Evolutionary conservation across 2,797 vertebrate species (phyloP).

Genomic region (Danionella dracula): DNA sequence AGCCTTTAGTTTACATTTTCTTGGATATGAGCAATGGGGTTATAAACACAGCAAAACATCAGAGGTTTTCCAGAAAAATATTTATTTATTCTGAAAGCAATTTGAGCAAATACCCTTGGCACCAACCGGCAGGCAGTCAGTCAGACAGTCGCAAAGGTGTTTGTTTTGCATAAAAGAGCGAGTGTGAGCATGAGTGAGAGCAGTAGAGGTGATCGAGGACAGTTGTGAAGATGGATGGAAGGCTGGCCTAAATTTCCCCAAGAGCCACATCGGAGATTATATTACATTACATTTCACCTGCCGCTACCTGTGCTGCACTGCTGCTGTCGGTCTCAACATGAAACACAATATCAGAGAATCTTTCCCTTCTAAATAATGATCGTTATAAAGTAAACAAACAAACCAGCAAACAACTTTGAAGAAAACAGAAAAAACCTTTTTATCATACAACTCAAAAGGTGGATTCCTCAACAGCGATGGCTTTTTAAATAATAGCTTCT

Average conservation of each 20-base stretch:
- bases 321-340: constrained; percentile 4
- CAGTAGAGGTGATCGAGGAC: constrained; percentile 48
- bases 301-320: neutral
- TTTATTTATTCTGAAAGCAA: constrained; percentile 60
- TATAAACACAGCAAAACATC: constrained; percentile 52
- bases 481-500: too few species aligned
- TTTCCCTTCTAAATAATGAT: neutral
- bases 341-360: constrained; percentile 10
- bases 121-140: constrained; percentile 18
- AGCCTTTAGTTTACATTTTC: constrained; percentile 20
- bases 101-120: constrained; percentile 65
- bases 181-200: constrained; percentile 26
- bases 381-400: neutral
- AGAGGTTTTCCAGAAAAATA: constrained; percentile 51
- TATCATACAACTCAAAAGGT: too few species aligned
- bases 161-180: constrained; percentile 54
- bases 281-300: constrained; percentile 33
- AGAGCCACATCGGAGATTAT: constrained; percentile 16
- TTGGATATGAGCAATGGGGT: constrained; percentile 34
- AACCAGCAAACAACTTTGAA: neutral
- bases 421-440: neutral
- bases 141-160: constrained; percentile 48
- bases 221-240: constrained; percentile 32
- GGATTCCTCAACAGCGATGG: too few species aligned
- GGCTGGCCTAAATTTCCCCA: constrained; percentile 16